A percentile compares a stretch with the other conserved stretches of the same genome.
phyloP scores from a whole-genome alignment of 1,140 invertebrate genomes.

The Brachionus rubens region DNA sequence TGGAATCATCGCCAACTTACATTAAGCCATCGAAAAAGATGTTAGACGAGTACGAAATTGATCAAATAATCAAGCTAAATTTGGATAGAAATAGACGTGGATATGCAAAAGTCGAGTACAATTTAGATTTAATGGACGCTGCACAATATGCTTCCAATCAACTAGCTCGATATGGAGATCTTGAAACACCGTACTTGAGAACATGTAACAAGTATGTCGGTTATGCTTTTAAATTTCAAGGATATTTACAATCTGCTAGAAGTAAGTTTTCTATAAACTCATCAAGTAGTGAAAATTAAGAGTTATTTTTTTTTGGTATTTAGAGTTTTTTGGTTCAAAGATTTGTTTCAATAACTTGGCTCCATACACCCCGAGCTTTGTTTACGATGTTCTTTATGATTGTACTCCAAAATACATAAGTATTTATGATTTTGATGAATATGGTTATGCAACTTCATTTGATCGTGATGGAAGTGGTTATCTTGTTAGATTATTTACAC shows the following conservation, averaged over 20 bases:
- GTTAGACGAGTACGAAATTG: background rate
- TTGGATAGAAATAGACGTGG: background rate
- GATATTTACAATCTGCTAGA: constrained; percentile 1
- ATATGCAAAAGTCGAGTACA: background rate
- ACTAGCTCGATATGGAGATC: background rate
- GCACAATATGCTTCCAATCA: constrained; percentile 18
- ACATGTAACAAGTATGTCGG: background rate
- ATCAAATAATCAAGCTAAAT: constrained; percentile 9
- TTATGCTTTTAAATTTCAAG: constrained; percentile 16
- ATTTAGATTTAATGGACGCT: background rate
- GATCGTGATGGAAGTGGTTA: constrained; percentile 16
- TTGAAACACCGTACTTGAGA: background rate
- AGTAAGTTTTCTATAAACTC: no score
- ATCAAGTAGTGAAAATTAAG: no score
- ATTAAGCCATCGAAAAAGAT: background rate
- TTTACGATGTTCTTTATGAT: constrained; percentile 13
- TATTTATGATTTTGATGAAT: constrained; percentile 33
- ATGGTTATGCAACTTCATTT: constrained; percentile 26
- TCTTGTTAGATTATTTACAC: constrained; percentile 1
- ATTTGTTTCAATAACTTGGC: constrained; percentile 23
- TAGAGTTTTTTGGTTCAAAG: constrained; percentile 32
- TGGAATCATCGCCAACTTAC: background rate
- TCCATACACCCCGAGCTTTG: background rate
- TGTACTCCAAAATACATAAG: constrained; percentile 9
- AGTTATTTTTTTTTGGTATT: no score